Evolutionary conservation across 2,888 invertebrate species (phyloP).

Genomic region (Caenorhabditis afra): DNA sequence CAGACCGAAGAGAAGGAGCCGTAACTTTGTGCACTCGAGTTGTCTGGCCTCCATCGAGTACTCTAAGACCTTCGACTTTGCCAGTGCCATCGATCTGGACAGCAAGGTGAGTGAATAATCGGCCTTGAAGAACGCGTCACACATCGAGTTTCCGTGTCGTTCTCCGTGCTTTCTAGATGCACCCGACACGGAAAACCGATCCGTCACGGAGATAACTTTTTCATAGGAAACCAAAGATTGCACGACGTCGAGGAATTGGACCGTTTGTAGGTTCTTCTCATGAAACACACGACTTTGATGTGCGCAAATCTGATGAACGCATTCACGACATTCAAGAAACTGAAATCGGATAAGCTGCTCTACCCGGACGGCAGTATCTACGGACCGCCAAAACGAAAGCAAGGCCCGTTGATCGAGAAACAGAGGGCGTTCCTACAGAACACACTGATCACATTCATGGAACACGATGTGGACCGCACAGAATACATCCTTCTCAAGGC

Average conservation of each 20-base stretch:
- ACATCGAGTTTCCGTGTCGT: too few relatives aligned
- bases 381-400: conserved; percentile 28
- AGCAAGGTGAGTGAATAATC: conserved; percentile 23
- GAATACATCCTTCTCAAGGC: conserved; percentile 40
- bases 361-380: conserved; percentile 43
- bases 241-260: too few relatives aligned
- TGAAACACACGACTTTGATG: conserved; percentile 21
- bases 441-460: conserved; percentile 24
- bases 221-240: too few relatives aligned
- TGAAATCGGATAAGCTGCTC: conserved; percentile 26
- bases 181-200: not conserved
- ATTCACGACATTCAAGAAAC: conserved; percentile 23
- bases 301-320: conserved; percentile 38
- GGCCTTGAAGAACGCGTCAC: too few relatives aligned
- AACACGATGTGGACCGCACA: conserved; percentile 22
- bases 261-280: conserved; percentile 13
- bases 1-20: conserved; percentile 39
- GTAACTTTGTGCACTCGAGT: conserved; percentile 45
- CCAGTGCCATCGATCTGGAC: conserved; percentile 20
- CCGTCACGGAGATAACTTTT: not conserved
- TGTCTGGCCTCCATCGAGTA: conserved; percentile 37
- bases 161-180: not conserved
- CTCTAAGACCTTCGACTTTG: conserved; percentile 39
- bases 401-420: conserved; percentile 26
- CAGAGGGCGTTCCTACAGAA: conserved; percentile 40